Conservation (phyloP, 2,113 vertebrate genomes). For the Dasyornis broadbenti region DNA sequence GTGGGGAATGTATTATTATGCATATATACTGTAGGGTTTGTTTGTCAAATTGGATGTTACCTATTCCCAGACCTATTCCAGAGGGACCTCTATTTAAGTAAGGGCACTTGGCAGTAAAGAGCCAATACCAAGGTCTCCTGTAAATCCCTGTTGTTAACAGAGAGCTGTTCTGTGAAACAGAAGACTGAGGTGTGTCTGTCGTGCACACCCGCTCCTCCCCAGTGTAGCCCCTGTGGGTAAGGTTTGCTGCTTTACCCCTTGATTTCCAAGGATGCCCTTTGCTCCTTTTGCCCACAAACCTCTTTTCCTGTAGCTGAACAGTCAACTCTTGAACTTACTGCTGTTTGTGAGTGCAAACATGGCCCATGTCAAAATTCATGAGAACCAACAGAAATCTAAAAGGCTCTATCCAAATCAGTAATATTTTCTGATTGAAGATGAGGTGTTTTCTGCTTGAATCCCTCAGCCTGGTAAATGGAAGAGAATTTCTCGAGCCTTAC, state of each 20-base stretch:
- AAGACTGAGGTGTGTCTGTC: not conserved
- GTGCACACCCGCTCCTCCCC: not conserved
- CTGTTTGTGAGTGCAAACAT: not conserved
- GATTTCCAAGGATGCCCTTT: not conserved
- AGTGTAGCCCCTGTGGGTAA: fast-evolving
- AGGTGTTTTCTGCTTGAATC: not conserved
- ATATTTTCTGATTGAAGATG: not conserved
- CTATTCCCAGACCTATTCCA: not conserved
- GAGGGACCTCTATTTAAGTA: not conserved
- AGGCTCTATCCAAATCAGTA: not conserved
- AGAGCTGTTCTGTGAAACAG: not conserved
- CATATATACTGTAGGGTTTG: not conserved
- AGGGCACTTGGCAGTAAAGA: not conserved
- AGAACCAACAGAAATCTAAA: not conserved
- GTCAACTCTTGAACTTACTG: not conserved
- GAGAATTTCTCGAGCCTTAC: not conserved
- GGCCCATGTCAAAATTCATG: not conserved
- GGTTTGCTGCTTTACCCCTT: not conserved
- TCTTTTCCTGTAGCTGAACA: not conserved
- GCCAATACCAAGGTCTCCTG: not conserved
- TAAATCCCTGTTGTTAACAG: not conserved
- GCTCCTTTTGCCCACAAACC: not conserved
- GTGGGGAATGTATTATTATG: not conserved
- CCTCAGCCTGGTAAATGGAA: not conserved
- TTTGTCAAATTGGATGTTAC: not conserved